Conservation (phyloP, 1,140 invertebrate species). For the Cyclargus thomasi region DNA sequence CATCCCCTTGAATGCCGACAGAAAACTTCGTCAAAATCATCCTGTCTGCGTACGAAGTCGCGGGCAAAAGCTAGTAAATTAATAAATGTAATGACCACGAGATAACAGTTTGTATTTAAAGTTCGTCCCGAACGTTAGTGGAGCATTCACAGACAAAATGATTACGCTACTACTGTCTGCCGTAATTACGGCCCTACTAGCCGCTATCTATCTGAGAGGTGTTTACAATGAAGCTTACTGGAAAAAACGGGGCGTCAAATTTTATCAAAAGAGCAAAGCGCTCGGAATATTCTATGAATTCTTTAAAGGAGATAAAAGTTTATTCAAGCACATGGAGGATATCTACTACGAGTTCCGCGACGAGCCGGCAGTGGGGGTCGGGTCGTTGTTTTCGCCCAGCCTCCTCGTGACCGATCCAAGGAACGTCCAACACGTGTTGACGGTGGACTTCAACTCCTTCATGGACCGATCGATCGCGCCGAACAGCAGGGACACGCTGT, state of each 20-base stretch:
- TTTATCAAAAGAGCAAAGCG: constrained; percentile 7
- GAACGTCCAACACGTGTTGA: constrained; percentile 68
- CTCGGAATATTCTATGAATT: constrained; percentile 18
- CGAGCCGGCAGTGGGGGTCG: constrained; percentile 44
- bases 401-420: constrained; percentile 68
- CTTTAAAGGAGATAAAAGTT: constrained; percentile 14
- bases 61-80: too few species aligned
- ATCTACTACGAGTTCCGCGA: constrained; percentile 30
- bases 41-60: too few species aligned
- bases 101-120: neutral
- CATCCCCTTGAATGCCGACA: too few species aligned
- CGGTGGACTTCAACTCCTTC: constrained; percentile 69
- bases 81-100: too few species aligned
- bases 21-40: too few species aligned
- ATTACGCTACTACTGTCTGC: neutral
- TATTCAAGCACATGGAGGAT: constrained; percentile 27
- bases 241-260: constrained; percentile 20
- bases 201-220: constrained; percentile 5
- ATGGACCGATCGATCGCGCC: constrained; percentile 59
- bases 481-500: constrained; percentile 72
- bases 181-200: neutral
- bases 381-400: constrained; percentile 49
- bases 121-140: neutral
- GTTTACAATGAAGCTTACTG: constrained; percentile 23
- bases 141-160: neutral